A percentile compares a stretch with the other conserved stretches of the same genome.
Conservation (phyloP, 2,113 vertebrate genomes). For the Taxidea taxus region DNA sequence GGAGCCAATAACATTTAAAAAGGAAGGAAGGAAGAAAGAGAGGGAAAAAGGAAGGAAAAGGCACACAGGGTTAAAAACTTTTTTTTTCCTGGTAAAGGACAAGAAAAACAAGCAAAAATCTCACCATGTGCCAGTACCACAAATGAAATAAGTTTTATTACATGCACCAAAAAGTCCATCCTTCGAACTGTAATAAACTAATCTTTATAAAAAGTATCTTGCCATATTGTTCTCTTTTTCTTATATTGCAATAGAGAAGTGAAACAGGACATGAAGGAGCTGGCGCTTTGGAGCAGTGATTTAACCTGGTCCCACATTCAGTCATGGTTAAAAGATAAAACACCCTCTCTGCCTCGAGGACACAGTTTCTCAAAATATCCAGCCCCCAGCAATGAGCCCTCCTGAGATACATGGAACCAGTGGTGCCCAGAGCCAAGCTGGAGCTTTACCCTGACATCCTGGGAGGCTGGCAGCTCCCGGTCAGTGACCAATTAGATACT, state of each 20-base stretch:
- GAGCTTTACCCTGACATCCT: background rate
- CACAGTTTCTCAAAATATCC: background rate
- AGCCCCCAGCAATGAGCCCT: background rate
- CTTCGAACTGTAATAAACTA: background rate
- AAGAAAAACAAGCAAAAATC: background rate
- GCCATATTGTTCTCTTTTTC: too few relatives aligned
- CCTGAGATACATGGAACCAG: background rate
- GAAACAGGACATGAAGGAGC: background rate
- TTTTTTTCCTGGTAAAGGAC: background rate
- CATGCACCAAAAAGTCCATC: background rate
- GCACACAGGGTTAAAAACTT: background rate
- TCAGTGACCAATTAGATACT: background rate
- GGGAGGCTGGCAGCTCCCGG: background rate
- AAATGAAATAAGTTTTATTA: background rate
- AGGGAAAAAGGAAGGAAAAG: background rate
- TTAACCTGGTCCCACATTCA: background rate
- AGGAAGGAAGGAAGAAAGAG: background rate
- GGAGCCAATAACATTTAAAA: background rate
- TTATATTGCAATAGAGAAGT: background rate
- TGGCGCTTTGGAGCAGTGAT: background rate
- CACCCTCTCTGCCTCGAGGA: background rate
- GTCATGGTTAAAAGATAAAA: background rate
- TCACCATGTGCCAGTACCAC: background rate
- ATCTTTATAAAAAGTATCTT: background rate
- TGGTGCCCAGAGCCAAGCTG: background rate